Evolutionary conservation across 2,888 invertebrate species (phyloP).

Genomic region (Euplexia lucipara): DNA sequence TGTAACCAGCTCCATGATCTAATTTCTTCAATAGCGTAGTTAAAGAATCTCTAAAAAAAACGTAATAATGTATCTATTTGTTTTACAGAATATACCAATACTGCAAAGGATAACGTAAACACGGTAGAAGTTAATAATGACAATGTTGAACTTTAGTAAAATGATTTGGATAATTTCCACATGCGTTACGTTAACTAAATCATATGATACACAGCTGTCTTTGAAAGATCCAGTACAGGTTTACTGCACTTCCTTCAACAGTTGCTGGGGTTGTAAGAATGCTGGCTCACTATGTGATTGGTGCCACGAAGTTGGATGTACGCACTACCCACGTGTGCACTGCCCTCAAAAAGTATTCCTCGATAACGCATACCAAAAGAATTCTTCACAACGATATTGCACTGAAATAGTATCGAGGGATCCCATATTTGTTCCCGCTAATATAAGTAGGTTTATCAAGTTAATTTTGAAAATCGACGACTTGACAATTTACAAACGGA

Average conservation of each 20-base stretch:
- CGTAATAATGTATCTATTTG: background rate
- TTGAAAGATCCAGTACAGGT: slow-evolving; percentile 28
- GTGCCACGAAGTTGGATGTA: slow-evolving; percentile 70
- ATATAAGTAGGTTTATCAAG: slow-evolving; percentile 61
- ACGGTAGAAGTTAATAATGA: slow-evolving; percentile 1
- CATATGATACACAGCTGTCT: slow-evolving; percentile 4
- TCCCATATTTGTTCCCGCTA: slow-evolving; percentile 67
- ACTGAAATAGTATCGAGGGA: slow-evolving; percentile 63
- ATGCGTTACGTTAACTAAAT: slow-evolving; percentile 15
- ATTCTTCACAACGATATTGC: slow-evolving; percentile 43
- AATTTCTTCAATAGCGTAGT: too few relatives aligned
- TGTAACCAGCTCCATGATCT: too few relatives aligned
- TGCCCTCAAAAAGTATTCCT: slow-evolving; percentile 67
- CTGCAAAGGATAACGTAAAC: slow-evolving; percentile 1
- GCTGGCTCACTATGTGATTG: slow-evolving; percentile 64
- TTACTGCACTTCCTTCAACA: slow-evolving; percentile 49
- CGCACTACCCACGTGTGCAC: slow-evolving; percentile 61
- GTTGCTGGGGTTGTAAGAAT: slow-evolving; percentile 67
- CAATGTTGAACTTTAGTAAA: slow-evolving; percentile 18
- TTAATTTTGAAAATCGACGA: slow-evolving; percentile 68
- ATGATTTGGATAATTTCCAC: slow-evolving; percentile 27
- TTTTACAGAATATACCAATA: slow-evolving; percentile 31
- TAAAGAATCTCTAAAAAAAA: too few relatives aligned
- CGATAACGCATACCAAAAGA: slow-evolving; percentile 49
- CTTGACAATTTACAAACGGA: slow-evolving; percentile 65